These are phyloP conservation scores for Erpobdella octoculata DNA, from an alignment of 2,888 invertebrate genomes.

Conservation along the genomic window DNA sequence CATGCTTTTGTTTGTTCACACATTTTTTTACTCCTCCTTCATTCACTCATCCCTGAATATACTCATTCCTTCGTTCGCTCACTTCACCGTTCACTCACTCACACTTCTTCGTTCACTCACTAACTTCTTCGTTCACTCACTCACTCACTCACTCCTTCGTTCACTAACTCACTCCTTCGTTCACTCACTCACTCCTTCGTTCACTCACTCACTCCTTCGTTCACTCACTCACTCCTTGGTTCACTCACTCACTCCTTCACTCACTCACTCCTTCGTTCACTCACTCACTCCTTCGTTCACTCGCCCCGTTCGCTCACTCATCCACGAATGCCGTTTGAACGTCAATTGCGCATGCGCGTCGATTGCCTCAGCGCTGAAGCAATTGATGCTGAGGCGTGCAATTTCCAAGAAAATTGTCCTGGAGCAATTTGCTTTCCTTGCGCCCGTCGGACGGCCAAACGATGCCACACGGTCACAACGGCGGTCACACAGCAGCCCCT, in stretches of 20 bases:
- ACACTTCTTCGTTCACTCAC: background rate
- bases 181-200: background rate
- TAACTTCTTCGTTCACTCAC: background rate
- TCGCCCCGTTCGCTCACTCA: background rate
- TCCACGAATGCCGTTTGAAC: background rate
- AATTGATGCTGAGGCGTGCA: constrained; percentile 10
- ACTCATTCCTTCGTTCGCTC: background rate
- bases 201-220: background rate
- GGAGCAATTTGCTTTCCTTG: constrained; percentile 5
- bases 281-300: constrained; percentile 9
- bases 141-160: background rate
- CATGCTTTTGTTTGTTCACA: too few species aligned
- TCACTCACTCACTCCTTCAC: background rate
- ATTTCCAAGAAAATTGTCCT: constrained; percentile 17
- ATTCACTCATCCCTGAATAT: background rate
- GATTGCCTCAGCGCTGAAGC: constrained; percentile 9
- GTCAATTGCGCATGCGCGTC: background rate
- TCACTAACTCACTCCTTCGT: background rate
- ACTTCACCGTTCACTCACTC: background rate
- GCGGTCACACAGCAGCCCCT: too few species aligned
- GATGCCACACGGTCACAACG: too few species aligned
- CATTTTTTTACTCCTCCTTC: too few species aligned
- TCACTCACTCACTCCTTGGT: background rate
- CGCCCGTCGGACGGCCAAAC: too few species aligned
- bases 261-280: background rate